These are phyloP conservation scores for Therioaphis trifolii DNA, from an alignment of 2,888 invertebrate genomes.

Conservation along the genomic window DNA sequence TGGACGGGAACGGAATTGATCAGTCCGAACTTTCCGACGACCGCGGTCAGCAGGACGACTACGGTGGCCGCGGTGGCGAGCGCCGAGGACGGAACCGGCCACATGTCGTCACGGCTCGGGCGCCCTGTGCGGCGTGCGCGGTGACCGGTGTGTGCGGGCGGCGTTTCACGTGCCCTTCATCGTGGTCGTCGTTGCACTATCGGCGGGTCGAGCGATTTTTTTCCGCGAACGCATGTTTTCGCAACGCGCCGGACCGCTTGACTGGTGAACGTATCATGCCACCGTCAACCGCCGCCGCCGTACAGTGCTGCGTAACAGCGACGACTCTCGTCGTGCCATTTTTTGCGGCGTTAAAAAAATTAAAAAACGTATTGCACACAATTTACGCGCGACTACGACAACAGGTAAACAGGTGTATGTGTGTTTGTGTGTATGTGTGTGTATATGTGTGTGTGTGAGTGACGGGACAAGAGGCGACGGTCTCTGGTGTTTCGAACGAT, in stretches of 20 bases:
- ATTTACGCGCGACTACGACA: too few relatives aligned
- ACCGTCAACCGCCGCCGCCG: neutral
- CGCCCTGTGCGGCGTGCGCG: neutral
- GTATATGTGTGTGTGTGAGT: too few relatives aligned
- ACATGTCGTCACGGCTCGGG: constrained; percentile 20
- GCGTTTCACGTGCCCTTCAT: constrained; percentile 50
- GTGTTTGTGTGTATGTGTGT: too few relatives aligned
- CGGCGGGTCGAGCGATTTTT: constrained; percentile 37
- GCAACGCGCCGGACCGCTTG: constrained; percentile 21
- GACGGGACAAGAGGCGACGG: too few relatives aligned
- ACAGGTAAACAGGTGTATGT: too few relatives aligned
- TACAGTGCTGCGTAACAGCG: neutral
- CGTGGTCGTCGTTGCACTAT: constrained; percentile 15
- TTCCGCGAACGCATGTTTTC: constrained; percentile 50
- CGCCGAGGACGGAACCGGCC: constrained; percentile 30
- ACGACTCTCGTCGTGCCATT: constrained; percentile 21
- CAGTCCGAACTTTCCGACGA: constrained; percentile 36
- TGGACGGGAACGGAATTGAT: constrained; percentile 37
- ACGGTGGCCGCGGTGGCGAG: neutral
- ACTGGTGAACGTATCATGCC: constrained; percentile 24
- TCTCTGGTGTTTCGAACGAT: too few relatives aligned
- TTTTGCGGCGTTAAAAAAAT: neutral
- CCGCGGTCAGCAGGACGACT: constrained; percentile 33
- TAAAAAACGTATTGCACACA: too few relatives aligned
- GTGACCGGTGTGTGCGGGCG: neutral